phyloP scores from a whole-genome alignment of 2,113 vertebrate species.

The Petromus typicus region DNA sequence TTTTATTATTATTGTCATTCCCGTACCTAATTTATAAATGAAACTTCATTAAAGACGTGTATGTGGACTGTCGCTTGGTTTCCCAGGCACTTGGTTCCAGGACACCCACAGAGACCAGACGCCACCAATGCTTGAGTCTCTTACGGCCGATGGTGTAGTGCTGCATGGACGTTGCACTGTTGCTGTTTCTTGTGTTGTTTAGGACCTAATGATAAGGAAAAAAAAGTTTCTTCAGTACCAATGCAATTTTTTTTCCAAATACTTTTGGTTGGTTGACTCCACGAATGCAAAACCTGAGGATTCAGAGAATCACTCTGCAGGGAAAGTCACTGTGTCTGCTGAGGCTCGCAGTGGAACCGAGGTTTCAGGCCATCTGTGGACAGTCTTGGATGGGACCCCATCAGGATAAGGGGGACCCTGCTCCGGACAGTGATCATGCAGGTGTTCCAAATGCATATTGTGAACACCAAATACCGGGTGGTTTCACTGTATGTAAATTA shows the following conservation, averaged over 20 bases:
- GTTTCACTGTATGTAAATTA: neutral
- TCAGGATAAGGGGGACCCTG: no score
- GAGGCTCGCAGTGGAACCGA: neutral
- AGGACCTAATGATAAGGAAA: neutral
- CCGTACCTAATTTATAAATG: neutral
- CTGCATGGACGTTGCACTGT: neutral
- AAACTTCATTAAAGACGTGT: neutral
- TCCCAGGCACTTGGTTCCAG: no score
- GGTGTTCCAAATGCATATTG: neutral
- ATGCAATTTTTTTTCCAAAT: no score
- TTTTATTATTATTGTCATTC: neutral
- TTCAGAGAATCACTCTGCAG: no score
- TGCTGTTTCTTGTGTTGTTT: neutral
- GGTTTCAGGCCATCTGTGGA: neutral
- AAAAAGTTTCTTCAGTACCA: neutral
- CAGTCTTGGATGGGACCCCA: no score
- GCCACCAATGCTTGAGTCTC: no score
- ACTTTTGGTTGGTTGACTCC: neutral
- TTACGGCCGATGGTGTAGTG: neutral
- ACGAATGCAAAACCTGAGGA: neutral
- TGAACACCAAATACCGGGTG: neutral
- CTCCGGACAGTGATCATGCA: neutral
- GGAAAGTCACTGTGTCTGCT: no score
- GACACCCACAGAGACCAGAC: neutral
- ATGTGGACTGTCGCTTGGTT: rapidly evolving